A percentile compares a stretch with the other conserved stretches of the same genome.
These are phyloP conservation scores for Apamea epomidion DNA, from an alignment of 2,888 invertebrate species.

Conservation along the genomic window DNA sequence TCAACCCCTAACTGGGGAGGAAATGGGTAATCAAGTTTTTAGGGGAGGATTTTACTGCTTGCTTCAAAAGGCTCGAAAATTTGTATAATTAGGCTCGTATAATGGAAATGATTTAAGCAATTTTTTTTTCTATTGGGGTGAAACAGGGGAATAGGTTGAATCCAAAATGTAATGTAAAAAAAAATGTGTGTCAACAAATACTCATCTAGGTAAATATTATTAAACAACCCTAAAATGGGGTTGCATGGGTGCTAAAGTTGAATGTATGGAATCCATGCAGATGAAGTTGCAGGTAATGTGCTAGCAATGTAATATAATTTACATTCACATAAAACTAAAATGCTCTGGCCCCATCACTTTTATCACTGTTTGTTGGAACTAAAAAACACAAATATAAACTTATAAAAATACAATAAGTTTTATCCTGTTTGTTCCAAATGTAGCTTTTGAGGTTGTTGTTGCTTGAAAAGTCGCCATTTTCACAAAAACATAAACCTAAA, in stretches of 20 bases:
- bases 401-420: constrained; percentile 13
- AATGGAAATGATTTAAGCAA: background rate
- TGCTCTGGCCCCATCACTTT: background rate
- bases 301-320: background rate
- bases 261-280: background rate
- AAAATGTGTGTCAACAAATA: background rate
- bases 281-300: background rate
- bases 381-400: constrained; percentile 26
- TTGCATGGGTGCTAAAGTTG: background rate
- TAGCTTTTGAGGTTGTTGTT: constrained; percentile 25
- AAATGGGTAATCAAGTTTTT: background rate
- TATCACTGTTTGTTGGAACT: constrained; percentile 7
- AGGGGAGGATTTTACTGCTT: background rate
- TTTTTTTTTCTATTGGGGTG: background rate
- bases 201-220: background rate
- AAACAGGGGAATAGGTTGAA: background rate
- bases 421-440: constrained; percentile 38
- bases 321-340: constrained; percentile 14
- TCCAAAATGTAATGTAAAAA: background rate
- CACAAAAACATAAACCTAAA: constrained; percentile 18
- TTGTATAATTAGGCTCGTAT: background rate
- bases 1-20: background rate
- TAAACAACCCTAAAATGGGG: background rate
- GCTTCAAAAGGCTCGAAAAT: background rate
- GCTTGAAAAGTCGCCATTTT: constrained; percentile 11